A percentile compares a stretch with the other conserved stretches of the same genome.
Evolutionary conservation across 2,888 invertebrate genomes (phyloP).

Genomic region (Blera fallax): DNA sequence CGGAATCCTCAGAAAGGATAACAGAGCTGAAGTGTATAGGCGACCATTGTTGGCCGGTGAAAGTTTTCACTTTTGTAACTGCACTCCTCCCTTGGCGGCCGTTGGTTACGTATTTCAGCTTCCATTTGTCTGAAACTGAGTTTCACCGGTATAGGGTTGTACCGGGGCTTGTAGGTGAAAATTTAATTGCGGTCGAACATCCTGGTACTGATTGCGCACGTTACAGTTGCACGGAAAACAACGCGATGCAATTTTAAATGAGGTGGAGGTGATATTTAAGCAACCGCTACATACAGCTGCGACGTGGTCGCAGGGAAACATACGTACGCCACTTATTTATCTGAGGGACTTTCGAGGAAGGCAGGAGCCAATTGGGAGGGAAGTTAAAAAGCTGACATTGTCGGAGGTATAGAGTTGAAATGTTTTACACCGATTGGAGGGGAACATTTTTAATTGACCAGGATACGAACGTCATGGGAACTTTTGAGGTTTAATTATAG

Average conservation of each 20-base stretch:
- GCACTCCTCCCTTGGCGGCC: not conserved
- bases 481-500: not conserved
- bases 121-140: not conserved
- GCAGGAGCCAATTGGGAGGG: conserved; percentile 9
- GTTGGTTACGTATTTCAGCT: too few species aligned
- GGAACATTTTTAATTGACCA: not conserved
- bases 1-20: not conserved
- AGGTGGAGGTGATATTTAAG: conserved; percentile 18
- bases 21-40: not conserved
- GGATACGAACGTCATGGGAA: not conserved
- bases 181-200: conserved; percentile 23
- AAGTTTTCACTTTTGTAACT: not conserved
- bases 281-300: not conserved
- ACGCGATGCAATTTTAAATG: conserved; percentile 21
- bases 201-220: conserved; percentile 1
- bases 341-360: not conserved
- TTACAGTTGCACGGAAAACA: not conserved
- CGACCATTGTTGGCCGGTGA: not conserved
- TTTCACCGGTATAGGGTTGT: not conserved
- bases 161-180: conserved; percentile 21
- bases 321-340: not conserved
- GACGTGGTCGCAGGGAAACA: not conserved
- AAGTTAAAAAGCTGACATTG: conserved; percentile 27
- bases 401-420: conserved; percentile 5
- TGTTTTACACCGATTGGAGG: not conserved